Conservation (phyloP, 2,797 vertebrate genomes). For the Spheniscus humboldti region DNA sequence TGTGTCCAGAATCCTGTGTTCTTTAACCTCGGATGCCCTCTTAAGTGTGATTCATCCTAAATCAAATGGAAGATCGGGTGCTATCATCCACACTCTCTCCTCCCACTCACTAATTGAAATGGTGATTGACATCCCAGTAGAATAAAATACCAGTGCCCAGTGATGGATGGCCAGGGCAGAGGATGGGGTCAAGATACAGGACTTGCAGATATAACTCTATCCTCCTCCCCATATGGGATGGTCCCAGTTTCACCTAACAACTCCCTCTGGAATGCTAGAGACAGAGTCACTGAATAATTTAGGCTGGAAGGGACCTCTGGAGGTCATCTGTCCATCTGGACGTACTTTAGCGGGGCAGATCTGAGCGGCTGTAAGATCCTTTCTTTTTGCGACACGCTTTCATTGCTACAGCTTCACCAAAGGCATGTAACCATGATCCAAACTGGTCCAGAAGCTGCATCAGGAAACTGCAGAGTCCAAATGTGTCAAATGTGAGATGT, state of each 20-base stretch:
- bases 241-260: slow-evolving; percentile 46
- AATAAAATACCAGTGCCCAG: slow-evolving; percentile 54
- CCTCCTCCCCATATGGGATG: slow-evolving; percentile 1
- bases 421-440: neutral
- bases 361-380: neutral
- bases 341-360: neutral
- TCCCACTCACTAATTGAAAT: slow-evolving; percentile 64
- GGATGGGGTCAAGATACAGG: slow-evolving; percentile 41
- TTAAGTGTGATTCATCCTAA: slow-evolving; percentile 72
- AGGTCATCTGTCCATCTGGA: slow-evolving; percentile 60
- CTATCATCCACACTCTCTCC: slow-evolving; percentile 49
- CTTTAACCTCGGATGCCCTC: slow-evolving; percentile 76
- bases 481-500: neutral
- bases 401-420: neutral
- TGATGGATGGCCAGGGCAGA: slow-evolving; percentile 53
- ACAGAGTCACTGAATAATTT: slow-evolving; percentile 47
- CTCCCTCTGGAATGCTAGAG: slow-evolving; percentile 56
- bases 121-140: slow-evolving; percentile 51
- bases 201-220: slow-evolving; percentile 32
- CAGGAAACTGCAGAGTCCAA: neutral
- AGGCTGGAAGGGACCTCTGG: slow-evolving; percentile 42
- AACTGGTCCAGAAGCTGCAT: neutral
- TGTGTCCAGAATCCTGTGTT: slow-evolving; percentile 71
- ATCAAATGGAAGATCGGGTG: slow-evolving; percentile 68
- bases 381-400: neutral